Conservation (phyloP, 2,888 invertebrate species). For the Hybos culiciformis region DNA sequence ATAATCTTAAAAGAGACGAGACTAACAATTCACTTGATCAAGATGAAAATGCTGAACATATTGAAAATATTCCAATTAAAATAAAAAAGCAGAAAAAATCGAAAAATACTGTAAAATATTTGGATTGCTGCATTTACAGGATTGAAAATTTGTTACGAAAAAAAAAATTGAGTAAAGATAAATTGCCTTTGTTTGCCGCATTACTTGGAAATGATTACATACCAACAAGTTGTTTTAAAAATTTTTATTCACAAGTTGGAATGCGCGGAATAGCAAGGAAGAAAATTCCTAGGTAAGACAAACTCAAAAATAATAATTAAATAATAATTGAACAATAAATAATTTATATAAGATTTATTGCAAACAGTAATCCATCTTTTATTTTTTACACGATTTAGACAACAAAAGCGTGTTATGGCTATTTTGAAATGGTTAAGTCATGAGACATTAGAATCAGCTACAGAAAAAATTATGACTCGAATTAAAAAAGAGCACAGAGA, state of each 20-base stretch:
- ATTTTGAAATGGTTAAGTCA: conserved; percentile 63
- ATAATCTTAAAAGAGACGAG: no score
- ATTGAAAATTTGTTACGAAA: conserved; percentile 52
- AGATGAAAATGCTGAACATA: conserved; percentile 5
- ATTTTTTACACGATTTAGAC: no score
- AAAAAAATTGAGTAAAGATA: conserved; percentile 48
- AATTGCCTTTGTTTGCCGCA: conserved; percentile 67
- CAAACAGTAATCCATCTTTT: no score
- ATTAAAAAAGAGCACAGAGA: conserved; percentile 43
- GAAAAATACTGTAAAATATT: conserved; percentile 25
- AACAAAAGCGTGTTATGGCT: conserved; percentile 54
- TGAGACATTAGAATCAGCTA: conserved; percentile 54
- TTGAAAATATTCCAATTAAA: conserved; percentile 10
- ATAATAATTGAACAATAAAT: no score
- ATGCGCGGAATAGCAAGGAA: conserved; percentile 35
- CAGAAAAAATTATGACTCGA: conserved; percentile 49
- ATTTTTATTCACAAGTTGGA: conserved; percentile 52
- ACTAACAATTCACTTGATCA: not conserved
- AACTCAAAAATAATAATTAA: no score
- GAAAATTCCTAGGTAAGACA: no score
- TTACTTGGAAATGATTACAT: conserved; percentile 86
- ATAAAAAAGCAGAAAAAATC: conserved; percentile 10
- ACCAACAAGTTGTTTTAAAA: conserved; percentile 47
- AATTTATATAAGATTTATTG: no score
- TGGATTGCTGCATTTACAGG: conserved; percentile 56